Base-by-base conservation (phyloP, 2,888 invertebrate species). In the Tortricodes alternella region DNA sequence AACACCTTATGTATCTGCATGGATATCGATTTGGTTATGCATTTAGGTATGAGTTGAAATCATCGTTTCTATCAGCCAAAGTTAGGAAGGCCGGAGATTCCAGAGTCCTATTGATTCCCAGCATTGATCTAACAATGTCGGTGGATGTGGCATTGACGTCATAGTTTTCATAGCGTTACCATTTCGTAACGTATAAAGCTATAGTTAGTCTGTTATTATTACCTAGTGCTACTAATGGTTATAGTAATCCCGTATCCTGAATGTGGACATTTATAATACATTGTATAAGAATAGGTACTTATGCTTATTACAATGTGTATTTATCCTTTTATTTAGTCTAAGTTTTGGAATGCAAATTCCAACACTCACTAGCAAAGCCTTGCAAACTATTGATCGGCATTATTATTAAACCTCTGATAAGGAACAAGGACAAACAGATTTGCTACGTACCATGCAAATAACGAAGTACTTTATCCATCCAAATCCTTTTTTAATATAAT, bases 91-190 rank as follows among this genome's bases (percentile, higher is more conserved):
- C 29, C n/a, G n/a, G 37, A 60, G 21, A 34, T 32, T 34, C 46
- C 46, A 44, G 39, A 5, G 9, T 37, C 34, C 34, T n/a, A 11
- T 48, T 35, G 49, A 43, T 56, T 19, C 35, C 16, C 21, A n/a
- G 35, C 19, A 18, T 43, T 16, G 43, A 39, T 21, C 49, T 37
- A 56, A 48, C 43, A 55, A 58, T 58, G 55, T 53, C 58, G 39
- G 52, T 55, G 61, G 53, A 64, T 68, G 62, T 64, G 62, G 65
- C 51, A 66, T 62, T 70, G 69, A 74, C 73, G 77, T 72, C 70
- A 74, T 58, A 61, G 57, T 60, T 60, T 58, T 62, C 60, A 65
- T 61, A 59, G 57, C 60, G 62, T 64, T 60, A 44, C 50, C 44
- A 65, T 68, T 71, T 67, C 66, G 65, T 62, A 67, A 71, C 49